Conservation (phyloP, 2,797 vertebrate genomes). For the Esox lucius region DNA sequence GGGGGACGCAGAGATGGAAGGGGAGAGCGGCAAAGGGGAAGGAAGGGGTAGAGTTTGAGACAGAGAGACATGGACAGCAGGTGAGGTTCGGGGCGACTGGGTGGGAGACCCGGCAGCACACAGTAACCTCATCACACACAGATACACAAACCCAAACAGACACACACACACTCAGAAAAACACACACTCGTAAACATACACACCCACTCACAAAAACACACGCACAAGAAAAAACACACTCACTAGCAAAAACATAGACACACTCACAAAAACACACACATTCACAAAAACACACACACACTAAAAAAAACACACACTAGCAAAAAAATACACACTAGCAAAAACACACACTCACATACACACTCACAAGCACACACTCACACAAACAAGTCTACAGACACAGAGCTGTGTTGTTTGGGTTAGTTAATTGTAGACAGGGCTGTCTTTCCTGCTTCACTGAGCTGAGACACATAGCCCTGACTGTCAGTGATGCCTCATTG, state of each 20-base stretch:
- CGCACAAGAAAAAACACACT: background rate
- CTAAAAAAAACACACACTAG: constrained; percentile 17
- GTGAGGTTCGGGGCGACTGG: too few relatives aligned
- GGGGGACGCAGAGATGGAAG: constrained; percentile 39
- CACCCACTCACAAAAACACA: background rate
- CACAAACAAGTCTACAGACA: constrained; percentile 3
- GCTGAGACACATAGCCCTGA: constrained; percentile 67
- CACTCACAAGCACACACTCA: constrained; percentile 20
- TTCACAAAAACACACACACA: background rate
- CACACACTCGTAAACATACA: background rate
- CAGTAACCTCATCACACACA: background rate
- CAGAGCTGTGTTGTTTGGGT: constrained; percentile 52
- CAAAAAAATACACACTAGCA: too few relatives aligned
- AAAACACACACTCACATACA: constrained; percentile 17
- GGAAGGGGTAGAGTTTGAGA: too few relatives aligned
- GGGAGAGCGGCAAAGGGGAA: too few relatives aligned
- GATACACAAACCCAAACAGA: background rate
- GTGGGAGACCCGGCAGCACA: constrained; percentile 12
- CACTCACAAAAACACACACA: constrained; percentile 2
- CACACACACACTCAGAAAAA: constrained; percentile 12
- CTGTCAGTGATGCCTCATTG: constrained; percentile 65
- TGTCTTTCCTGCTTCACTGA: constrained; percentile 70
- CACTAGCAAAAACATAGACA: background rate
- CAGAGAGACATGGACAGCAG: too few relatives aligned
- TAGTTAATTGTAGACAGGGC: constrained; percentile 68